phyloP scores from a whole-genome alignment of 2,888 invertebrate species.

The Callimorpha dominula region DNA sequence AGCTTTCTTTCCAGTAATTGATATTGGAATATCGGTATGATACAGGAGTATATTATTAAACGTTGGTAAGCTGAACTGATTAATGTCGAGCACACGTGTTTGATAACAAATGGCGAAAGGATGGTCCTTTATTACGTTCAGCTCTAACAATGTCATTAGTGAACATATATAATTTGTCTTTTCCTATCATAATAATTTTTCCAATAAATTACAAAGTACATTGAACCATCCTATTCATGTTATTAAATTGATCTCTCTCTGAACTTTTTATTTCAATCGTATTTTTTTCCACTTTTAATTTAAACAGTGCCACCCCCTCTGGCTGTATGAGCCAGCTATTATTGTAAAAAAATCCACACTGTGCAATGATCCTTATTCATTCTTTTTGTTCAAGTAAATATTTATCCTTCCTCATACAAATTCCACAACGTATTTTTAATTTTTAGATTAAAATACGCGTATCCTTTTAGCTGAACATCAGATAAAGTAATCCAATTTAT shows the following conservation, averaged over 20 bases:
- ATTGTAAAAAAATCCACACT: conserved; percentile 12
- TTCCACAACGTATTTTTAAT: conserved; percentile 8
- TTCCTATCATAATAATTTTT: background rate
- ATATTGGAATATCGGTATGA: conserved; percentile 24
- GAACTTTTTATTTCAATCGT: background rate
- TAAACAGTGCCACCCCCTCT: background rate
- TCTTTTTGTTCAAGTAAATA: conserved; percentile 17
- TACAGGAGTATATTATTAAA: background rate
- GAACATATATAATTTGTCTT: background rate
- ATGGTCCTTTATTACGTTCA: conserved; percentile 15
- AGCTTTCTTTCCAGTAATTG: conserved; percentile 16
- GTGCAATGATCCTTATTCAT: conserved; percentile 15
- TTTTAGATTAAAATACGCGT: conserved; percentile 24
- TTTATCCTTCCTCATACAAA: conserved; percentile 13
- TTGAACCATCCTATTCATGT: background rate
- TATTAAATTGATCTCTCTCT: background rate
- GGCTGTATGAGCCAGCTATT: conserved; percentile 10
- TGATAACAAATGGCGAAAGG: conserved; percentile 7
- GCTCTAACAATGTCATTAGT: background rate
- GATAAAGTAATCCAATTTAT: conserved; percentile 45
- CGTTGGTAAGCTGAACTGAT: conserved; percentile 6
- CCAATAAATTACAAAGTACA: background rate
- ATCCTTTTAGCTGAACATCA: conserved; percentile 25
- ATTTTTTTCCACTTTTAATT: background rate
- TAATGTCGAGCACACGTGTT: conserved; percentile 7